These are phyloP conservation scores for Acleris emargana DNA, from an alignment of 2,888 invertebrate genomes.

Conservation along the genomic window DNA sequence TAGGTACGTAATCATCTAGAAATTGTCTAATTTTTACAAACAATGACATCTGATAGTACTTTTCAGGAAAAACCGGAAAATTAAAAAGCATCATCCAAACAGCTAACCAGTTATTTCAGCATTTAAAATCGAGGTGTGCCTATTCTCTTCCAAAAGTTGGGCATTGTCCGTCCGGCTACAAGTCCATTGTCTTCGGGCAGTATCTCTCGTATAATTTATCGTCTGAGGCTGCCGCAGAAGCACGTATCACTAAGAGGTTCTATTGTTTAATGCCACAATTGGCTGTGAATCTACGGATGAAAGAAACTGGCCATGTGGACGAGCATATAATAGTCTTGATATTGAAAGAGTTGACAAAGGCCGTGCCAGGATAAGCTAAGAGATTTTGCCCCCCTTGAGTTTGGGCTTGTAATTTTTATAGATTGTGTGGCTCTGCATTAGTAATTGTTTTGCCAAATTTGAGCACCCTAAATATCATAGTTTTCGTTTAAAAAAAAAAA, in stretches of 20 bases:
- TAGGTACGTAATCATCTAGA: no score
- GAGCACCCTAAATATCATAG: no score
- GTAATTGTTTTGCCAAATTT: no score
- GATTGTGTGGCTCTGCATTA: no score
- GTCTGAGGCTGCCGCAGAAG: conserved; percentile 51
- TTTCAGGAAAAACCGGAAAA: background rate
- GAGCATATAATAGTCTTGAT: conserved; percentile 48
- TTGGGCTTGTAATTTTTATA: no score
- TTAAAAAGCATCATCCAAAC: background rate
- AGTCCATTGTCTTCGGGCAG: conserved; percentile 39
- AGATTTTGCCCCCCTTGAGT: no score
- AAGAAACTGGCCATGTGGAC: conserved; percentile 76
- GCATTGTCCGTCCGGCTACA: conserved; percentile 21
- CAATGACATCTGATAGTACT: background rate
- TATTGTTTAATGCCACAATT: conserved; percentile 83
- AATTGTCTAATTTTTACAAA: no score
- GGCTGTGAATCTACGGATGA: conserved; percentile 72
- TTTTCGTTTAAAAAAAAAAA: no score
- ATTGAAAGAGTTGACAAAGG: conserved; percentile 39
- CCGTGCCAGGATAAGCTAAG: no score
- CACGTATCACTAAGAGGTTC: conserved; percentile 75
- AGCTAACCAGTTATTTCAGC: conserved; percentile 33
- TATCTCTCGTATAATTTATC: conserved; percentile 52
- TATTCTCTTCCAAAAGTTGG: conserved; percentile 26
- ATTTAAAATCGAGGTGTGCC: conserved; percentile 34